Evolutionary conservation across 2,888 invertebrate species (phyloP), one percentile per base, ranked within the genome.

Genomic region (Orthosia gothica): DNA sequence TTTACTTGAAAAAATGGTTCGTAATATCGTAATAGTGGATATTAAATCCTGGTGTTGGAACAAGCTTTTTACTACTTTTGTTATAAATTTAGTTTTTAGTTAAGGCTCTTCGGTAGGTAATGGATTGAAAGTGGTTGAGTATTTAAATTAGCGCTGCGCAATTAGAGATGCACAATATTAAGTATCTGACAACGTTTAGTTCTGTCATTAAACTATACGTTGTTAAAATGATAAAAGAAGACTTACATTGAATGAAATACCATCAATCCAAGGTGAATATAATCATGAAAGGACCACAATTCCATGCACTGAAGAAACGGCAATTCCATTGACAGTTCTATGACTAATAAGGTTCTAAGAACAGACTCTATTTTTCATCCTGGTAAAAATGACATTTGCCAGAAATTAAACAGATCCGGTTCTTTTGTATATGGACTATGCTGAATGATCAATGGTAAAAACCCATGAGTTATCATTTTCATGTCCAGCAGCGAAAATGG

Each of bases 11-110:
- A 78, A 65, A 18, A 55, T 54, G 47, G 50, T 69, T 40, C 13
- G 20, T 65, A 20, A 57, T 47, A 16, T 20, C 16, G 47, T 70
- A 16, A 61, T 50, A 11, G 50, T 47, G 59, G 7, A 26, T 66
- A 79, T 66, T 49, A 66, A 63, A 63, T 77, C 45, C 63, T 69
- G 18, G 26, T 45, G 26, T 54, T 59, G 58, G 47, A 20, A 49
- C 7, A 52, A 12, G 16, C 0, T 23, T 68, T 32, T 50, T 62
- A 16, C 20, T 61, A 40, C 40, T 40, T 40, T 57, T 20, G 9
- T 18, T 71, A 55, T 49, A 11, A 13, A n/a, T 45, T 70, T 67
- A 54, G n/a, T 47, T 12, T 13, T 3, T 61, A 1, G 3, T 18
- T 63, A 16, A 18, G 16, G 62, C 7, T 13, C 18, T 63, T 26